Conservation (phyloP, 2,888 invertebrate genomes). For the Branchellion lobata region DNA sequence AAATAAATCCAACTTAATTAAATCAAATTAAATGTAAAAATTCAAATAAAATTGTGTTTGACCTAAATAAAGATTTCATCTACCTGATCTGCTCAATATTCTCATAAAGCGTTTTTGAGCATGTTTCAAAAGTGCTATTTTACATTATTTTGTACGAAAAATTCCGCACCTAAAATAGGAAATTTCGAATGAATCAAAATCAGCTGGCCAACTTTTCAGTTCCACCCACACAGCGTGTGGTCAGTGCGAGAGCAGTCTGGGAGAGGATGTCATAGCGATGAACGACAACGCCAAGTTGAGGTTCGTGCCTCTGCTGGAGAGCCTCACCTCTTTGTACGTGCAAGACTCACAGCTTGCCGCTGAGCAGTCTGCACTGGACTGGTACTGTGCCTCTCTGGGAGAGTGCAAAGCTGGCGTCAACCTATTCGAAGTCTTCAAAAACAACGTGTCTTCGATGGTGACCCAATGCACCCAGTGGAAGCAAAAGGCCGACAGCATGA, state of each 20-base stretch:
- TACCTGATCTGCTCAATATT: too few species aligned
- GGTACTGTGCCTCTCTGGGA: background rate
- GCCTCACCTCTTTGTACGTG: background rate
- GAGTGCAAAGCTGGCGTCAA: background rate
- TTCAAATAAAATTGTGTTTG: too few species aligned
- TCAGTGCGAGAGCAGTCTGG: constrained; percentile 53
- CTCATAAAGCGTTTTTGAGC: too few species aligned
- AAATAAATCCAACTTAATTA: too few species aligned
- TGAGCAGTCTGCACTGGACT: background rate
- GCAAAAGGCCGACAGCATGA: background rate
- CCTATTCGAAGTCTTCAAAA: background rate
- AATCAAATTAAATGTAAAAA: too few species aligned
- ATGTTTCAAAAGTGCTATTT: too few species aligned
- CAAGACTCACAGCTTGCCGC: background rate
- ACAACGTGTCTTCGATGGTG: background rate
- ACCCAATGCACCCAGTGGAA: background rate
- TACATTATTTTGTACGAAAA: too few species aligned
- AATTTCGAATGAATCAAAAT: too few species aligned
- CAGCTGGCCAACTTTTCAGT: too few species aligned
- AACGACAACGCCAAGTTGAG: constrained; percentile 4
- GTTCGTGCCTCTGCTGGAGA: background rate
- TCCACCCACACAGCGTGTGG: constrained; percentile 55
- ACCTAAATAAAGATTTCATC: too few species aligned
- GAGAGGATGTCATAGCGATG: constrained; percentile 52
- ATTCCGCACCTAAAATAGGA: too few species aligned